Percentiles rank a stretch among this genome's conserved stretches.
Conservation (phyloP, 2,113 vertebrate genomes). For the Sander lucioperca region DNA sequence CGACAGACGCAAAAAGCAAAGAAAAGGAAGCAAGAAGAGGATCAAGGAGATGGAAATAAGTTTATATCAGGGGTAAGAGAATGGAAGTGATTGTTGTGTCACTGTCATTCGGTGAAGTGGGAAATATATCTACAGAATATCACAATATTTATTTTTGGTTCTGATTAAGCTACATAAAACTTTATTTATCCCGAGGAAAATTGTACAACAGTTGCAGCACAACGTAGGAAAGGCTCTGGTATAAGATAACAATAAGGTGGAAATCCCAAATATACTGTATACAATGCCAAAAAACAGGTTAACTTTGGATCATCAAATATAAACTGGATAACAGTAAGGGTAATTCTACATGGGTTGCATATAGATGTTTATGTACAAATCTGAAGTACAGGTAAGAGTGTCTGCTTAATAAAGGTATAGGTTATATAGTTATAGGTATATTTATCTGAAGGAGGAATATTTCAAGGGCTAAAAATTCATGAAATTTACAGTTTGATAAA, state of each 20-base stretch:
- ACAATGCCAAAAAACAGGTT: neutral
- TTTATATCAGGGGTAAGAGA: constrained; percentile 74
- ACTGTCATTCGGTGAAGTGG: neutral
- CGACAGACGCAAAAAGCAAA: constrained; percentile 6
- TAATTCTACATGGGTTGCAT: too few species aligned
- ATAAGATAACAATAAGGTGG: neutral
- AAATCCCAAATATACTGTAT: neutral
- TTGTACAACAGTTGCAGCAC: too few species aligned
- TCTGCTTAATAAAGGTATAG: too few species aligned
- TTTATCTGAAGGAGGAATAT: too few species aligned
- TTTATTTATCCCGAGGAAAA: too few species aligned
- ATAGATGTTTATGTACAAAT: neutral
- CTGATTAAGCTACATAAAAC: too few species aligned
- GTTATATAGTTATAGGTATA: too few species aligned
- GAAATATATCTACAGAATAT: neutral
- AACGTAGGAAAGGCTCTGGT: neutral
- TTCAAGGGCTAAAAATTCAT: too few species aligned
- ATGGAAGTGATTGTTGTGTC: neutral
- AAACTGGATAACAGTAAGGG: too few species aligned
- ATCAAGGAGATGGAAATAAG: constrained; percentile 10
- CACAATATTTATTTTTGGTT: too few species aligned
- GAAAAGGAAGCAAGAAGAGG: constrained; percentile 31
- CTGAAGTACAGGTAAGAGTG: too few species aligned
- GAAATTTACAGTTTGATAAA: too few species aligned
- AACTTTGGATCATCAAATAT: neutral